Evolutionary conservation across 1,140 invertebrate genomes (phyloP), one percentile per base, ranked within the genome.

Genomic region (Riptortus pedestris): DNA sequence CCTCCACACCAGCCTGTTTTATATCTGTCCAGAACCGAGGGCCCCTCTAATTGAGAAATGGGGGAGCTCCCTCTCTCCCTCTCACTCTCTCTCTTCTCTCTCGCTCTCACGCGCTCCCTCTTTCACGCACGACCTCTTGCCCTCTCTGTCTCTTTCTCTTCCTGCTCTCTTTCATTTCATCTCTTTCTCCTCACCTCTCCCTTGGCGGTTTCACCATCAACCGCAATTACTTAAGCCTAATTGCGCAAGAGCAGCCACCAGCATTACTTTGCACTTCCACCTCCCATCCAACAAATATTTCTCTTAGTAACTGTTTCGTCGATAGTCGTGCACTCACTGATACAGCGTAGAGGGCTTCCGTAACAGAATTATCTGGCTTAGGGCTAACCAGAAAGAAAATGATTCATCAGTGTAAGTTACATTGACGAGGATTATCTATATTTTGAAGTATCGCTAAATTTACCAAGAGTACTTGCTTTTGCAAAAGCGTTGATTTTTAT

Each of bases 1-100:
- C 4, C 57, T 38, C 31, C 31, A 38, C 5, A 38, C 5, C 14
- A 38, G 5, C 31, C 28, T 31, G 57, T n/a, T 38, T 38, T 38
- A 29, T 38, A 24, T 59, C 57, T 31, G 22, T 18, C 28, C 11
- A 26, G 28, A 59, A 59, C 16, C n/a, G 57, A 31, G 26, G n/a
- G n/a, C n/a, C n/a, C 16, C 57, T 38, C 57, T 59, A 59, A 59
- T 59, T 59, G 57, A 59, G 57, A 59, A 59, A 59, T 59, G 57
- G 57, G 57, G 57, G 57, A 20, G 48, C 48, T 51, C 48, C 7
- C 48, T 20, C 48, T 9, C n/a, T 20, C 48, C 7, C 48, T 24
- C 48, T 18, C n/a, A 38, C 31, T 38, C 31, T 38, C 48, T 9
- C 48, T 24, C 48, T 51, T 5, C 48, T 51, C 48, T 51, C 48